phyloP scores from a whole-genome alignment of 2,113 vertebrate genomes.

The Actenoides lindsayi region DNA sequence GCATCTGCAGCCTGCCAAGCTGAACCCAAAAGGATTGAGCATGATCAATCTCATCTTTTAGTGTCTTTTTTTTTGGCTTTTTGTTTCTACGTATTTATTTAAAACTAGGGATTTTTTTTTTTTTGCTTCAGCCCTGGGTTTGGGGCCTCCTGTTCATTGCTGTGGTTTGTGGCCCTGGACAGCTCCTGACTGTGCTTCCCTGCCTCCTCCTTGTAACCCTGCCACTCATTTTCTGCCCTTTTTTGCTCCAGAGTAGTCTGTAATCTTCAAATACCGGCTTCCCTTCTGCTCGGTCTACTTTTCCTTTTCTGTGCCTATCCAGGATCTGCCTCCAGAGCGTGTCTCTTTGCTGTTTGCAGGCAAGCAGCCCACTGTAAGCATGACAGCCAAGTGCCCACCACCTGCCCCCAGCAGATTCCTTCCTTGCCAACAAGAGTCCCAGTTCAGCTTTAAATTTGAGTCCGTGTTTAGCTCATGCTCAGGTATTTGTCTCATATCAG shows the following conservation, averaged over 20 bases:
- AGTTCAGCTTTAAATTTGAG: not conserved
- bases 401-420: not conserved
- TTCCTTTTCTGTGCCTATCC: not conserved
- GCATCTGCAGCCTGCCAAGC: not conserved
- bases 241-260: not conserved
- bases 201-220: not conserved
- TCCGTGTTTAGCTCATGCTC: not conserved
- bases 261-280: not conserved
- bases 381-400: accelerated
- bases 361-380: not conserved
- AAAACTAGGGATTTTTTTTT: not conserved
- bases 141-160: accelerated
- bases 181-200: not conserved
- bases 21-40: not conserved
- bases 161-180: not conserved
- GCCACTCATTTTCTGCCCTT: not conserved
- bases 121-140: not conserved
- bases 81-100: not conserved
- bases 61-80: not conserved
- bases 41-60: not conserved
- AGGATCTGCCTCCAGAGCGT: not conserved
- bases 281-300: not conserved
- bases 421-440: not conserved
- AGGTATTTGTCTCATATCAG: not conserved
- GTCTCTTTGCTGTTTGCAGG: not conserved